A percentile compares a stretch with the other conserved stretches of the same genome.
Conservation (phyloP, 2,113 vertebrate genomes). For the Chascanopsetta lugubris region DNA sequence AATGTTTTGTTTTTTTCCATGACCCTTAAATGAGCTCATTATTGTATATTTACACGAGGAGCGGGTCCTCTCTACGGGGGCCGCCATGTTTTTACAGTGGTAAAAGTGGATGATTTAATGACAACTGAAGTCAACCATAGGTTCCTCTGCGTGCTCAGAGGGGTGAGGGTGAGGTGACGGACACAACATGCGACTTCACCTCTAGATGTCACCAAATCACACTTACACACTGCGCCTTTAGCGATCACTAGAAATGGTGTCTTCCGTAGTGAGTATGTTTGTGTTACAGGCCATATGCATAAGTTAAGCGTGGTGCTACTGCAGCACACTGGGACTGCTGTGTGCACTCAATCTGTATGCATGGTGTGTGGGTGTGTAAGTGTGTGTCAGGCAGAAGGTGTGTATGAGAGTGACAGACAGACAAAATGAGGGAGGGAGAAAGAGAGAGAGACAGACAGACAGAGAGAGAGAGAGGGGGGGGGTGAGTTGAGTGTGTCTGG, state of each 20-base stretch:
- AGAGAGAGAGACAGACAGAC: constrained; percentile 29
- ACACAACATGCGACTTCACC: too few relatives aligned
- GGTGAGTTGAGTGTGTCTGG: constrained; percentile 43
- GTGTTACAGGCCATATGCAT: constrained; percentile 47
- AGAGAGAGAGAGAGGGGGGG: constrained; percentile 32
- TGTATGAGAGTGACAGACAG: constrained; percentile 36
- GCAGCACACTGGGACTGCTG: constrained; percentile 56
- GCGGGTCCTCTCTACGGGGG: too few relatives aligned
- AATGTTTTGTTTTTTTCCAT: too few relatives aligned
- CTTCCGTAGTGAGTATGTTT: constrained; percentile 37
- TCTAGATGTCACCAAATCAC: too few relatives aligned
- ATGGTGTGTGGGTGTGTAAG: constrained; percentile 33
- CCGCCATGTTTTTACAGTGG: too few relatives aligned
- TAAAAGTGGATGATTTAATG: too few relatives aligned
- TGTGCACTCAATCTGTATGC: constrained; percentile 68
- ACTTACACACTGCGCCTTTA: background rate
- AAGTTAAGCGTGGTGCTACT: constrained; percentile 56
- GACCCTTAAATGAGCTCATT: too few relatives aligned
- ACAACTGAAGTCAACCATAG: too few relatives aligned
- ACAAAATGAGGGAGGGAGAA: constrained; percentile 33
- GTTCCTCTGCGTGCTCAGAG: too few relatives aligned
- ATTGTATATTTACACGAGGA: too few relatives aligned
- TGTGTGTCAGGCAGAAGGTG: constrained; percentile 21
- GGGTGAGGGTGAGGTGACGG: too few relatives aligned
- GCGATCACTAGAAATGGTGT: constrained; percentile 18